A percentile compares a stretch with the other conserved stretches of the same genome.
Evolutionary conservation across 1,140 invertebrate species (phyloP).

Genomic region (Anadara kagoshimensis): DNA sequence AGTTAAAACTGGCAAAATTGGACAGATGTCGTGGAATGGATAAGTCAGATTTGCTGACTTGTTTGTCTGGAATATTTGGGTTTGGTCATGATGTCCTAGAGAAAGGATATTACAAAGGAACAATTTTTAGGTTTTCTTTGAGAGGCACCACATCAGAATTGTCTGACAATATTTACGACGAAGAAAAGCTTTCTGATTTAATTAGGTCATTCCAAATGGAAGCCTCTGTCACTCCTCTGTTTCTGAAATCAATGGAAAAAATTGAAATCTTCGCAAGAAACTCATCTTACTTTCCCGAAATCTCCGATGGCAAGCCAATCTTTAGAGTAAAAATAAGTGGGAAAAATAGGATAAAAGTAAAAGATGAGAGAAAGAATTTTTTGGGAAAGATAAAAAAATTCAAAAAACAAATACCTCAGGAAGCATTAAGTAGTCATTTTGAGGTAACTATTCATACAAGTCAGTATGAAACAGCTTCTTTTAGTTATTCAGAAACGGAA

Average conservation of each 20-base stretch:
- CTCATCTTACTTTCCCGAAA: neutral
- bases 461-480: neutral
- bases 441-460: conserved; percentile 9
- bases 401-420: neutral
- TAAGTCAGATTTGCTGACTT: conserved; percentile 11
- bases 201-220: conserved; percentile 44
- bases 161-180: conserved; percentile 37
- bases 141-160: conserved; percentile 27
- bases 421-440: neutral
- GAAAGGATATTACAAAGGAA: conserved; percentile 46
- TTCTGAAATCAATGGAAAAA: conserved; percentile 38
- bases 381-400: conserved; percentile 7
- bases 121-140: conserved; percentile 58
- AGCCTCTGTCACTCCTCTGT: conserved; percentile 41
- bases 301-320: neutral
- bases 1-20: conserved; percentile 21
- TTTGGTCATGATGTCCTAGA: conserved; percentile 30
- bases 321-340: conserved; percentile 19
- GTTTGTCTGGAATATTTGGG: conserved; percentile 40
- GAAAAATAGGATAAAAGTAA: neutral
- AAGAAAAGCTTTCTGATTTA: conserved; percentile 45
- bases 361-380: conserved; percentile 5
- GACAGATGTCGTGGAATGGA: conserved; percentile 15
- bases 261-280: conserved; percentile 10
- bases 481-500: neutral